phyloP scores from a whole-genome alignment of 2,113 vertebrate species.

The rat (Rattus norvegicus) region GRCr8 NC_086035.1:4684001-4684500 shows the following conservation, averaged over 20 bases:
- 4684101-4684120: not conserved
- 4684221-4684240: not conserved
- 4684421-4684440: not conserved
- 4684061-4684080: not conserved
- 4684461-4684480: conserved; percentile 21
- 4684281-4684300: not conserved
- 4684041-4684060: not conserved
- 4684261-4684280: not conserved
- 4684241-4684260: not conserved
- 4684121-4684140: not conserved
- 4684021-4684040: not conserved
- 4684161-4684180: not conserved
- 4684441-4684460: not conserved
- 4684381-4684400: not conserved
- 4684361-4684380: not conserved
- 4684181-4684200: not conserved
- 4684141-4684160: not conserved
- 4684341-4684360: not conserved
- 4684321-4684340: not conserved
- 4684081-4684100: not conserved
- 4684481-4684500: conserved; percentile 47
- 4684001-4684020: not conserved
- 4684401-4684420: not conserved
- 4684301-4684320: not conserved
- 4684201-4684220: not conserved